Base-by-base conservation (phyloP, 1,140 invertebrate species). In the Chrysopa pallens region DNA sequence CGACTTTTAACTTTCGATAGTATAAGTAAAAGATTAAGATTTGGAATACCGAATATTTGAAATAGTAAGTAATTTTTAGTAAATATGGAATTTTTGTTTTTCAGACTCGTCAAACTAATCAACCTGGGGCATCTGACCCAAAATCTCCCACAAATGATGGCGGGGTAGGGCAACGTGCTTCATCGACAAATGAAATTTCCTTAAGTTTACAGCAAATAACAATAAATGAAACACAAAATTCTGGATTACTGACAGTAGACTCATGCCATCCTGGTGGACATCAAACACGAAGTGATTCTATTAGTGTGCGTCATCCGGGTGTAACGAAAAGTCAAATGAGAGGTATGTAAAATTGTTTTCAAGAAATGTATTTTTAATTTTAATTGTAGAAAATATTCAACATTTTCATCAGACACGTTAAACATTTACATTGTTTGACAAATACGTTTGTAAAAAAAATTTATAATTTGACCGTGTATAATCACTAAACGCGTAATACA, bases 281-380 rank as follows among this genome's bases (percentile, higher is more conserved):
- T 35, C 3, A 12, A 27, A n/a, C 31, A 36, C 28, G 45, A 35
- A 12, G 13, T 11, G n/a, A 33, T 29, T 65, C 62, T 29, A 64
- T 63, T 15, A 56, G 63, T 39, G 70, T 67, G 51, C 66, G 48
- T 37, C 50, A 67, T 55, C 70, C 70, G 1, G 61, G 66, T 43
- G 80, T 82, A 46, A 76, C 75, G 11, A 75, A 77, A 51, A 76
- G 77, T 1, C 79, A 84, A 53, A 81, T 84, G 79, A 79, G 79
- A 62, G 78, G 77, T 76, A 44, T 53, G 46, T 37, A 8, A 11
- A 11, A 36, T n/a, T 13, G 15, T 27, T 38, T 23, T 23, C 17
- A 23, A n/a, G n/a, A n/a, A n/a, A n/a, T n/a, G n/a, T n/a, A n/a
- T n/a, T n/a, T n/a, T n/a, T n/a, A n/a, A n/a, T n/a, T n/a, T n/a